Conservation (phyloP, 2,888 invertebrate species). For the Fabriciana adippe region DNA sequence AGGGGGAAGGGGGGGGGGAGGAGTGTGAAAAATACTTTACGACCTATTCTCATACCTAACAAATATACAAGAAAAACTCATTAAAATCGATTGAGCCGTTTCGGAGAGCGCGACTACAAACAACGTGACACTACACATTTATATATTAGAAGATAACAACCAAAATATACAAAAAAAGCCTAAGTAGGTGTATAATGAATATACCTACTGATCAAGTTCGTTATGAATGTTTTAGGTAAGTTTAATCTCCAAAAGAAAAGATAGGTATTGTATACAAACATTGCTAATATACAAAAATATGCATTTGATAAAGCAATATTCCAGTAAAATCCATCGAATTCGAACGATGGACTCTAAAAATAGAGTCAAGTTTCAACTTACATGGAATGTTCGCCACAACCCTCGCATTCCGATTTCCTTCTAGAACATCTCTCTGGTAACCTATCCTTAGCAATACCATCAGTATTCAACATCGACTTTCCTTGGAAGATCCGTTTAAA, state of each 20-base stretch:
- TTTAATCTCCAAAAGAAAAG: constrained; percentile 5
- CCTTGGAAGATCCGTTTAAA: constrained; percentile 82
- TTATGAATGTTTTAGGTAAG: too few relatives aligned
- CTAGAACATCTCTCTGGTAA: constrained; percentile 73
- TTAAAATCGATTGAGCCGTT: too few relatives aligned
- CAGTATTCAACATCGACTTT: constrained; percentile 79
- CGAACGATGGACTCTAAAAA: not conserved
- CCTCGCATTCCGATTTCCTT: constrained; percentile 76
- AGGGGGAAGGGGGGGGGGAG: too few relatives aligned
- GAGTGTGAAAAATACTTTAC: too few relatives aligned
- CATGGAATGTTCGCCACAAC: constrained; percentile 75
- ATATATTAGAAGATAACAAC: too few relatives aligned
- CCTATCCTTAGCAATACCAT: constrained; percentile 60
- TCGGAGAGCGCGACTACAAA: too few relatives aligned
- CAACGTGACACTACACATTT: too few relatives aligned
- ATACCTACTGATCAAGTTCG: too few relatives aligned
- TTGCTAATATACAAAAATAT: not conserved
- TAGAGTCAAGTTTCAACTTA: constrained; percentile 54
- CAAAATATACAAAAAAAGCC: too few relatives aligned
- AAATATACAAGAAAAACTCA: too few relatives aligned
- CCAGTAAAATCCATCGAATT: not conserved
- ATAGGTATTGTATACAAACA: constrained; percentile 13
- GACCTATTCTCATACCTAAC: too few relatives aligned
- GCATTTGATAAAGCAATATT: not conserved
- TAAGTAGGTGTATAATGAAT: too few relatives aligned